These are phyloP conservation scores for Sinocyclocheilus rhinocerous DNA, from an alignment of 2,113 vertebrate genomes.

Conservation along the genomic window DNA sequence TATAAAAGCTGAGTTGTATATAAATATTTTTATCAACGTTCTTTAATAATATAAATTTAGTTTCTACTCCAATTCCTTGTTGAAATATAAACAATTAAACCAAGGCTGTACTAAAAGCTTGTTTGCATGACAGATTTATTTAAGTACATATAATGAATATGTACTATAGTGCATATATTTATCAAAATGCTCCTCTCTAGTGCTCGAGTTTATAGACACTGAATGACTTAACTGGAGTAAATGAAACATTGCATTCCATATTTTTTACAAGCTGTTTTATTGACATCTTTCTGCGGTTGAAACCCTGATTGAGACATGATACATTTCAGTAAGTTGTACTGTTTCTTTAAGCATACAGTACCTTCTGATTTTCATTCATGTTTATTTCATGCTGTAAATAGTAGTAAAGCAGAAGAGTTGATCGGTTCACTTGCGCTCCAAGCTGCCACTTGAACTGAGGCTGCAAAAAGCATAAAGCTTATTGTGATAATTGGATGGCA, in stretches of 20 bases:
- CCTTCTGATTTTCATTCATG: not conserved
- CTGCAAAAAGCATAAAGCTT: not conserved
- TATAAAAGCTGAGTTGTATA: too few species aligned
- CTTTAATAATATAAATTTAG: too few species aligned
- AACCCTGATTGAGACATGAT: not conserved
- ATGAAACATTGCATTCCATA: too few species aligned
- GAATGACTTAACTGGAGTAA: not conserved
- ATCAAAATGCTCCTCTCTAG: not conserved
- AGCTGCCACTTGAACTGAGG: not conserved
- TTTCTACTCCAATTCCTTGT: too few species aligned
- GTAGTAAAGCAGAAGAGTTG: too few species aligned
- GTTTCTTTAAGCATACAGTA: not conserved
- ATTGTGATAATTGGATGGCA: not conserved
- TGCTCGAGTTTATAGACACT: not conserved
- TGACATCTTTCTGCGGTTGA: not conserved
- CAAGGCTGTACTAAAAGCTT: too few species aligned
- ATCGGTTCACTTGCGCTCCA: too few species aligned
- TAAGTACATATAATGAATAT: not conserved
- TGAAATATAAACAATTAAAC: too few species aligned
- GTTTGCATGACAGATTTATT: too few species aligned
- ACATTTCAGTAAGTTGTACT: not conserved
- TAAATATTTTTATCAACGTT: too few species aligned
- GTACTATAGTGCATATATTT: not conserved
- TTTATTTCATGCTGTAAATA: too few species aligned
- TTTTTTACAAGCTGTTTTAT: not conserved